phyloP scores from a whole-genome alignment of 2,888 invertebrate species.

The Pseudanteris insignis region DNA sequence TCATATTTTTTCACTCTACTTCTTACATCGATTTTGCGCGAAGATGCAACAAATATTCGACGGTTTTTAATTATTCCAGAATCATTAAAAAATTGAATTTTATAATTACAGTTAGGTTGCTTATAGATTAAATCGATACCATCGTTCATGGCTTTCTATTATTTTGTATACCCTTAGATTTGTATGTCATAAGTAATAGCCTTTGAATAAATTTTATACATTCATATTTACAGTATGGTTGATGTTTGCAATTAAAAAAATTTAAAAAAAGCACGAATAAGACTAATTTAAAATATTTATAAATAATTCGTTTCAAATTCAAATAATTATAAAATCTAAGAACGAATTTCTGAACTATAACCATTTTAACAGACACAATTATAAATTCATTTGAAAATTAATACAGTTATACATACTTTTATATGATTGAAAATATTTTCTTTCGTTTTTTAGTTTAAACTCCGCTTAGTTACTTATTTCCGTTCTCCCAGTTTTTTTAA shows the following conservation, averaged over 20 bases:
- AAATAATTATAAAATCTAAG: no score
- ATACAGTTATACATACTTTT: no score
- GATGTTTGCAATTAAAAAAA: not conserved
- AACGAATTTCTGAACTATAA: no score
- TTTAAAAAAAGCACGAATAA: conserved; percentile 3
- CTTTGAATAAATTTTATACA: conserved; percentile 8
- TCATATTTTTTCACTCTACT: conserved; percentile 1
- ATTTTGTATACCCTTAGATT: not conserved
- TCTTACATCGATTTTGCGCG: conserved; percentile 4
- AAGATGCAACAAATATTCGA: conserved; percentile 17
- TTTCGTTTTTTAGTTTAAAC: no score
- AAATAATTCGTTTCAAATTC: no score
- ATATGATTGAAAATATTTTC: no score
- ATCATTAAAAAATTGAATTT: conserved; percentile 7
- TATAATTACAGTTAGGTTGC: conserved; percentile 5
- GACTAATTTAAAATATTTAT: no score
- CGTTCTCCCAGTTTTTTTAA: no score
- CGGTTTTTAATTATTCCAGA: not conserved
- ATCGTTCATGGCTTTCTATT: conserved; percentile 7
- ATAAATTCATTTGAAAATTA: no score
- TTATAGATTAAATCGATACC: conserved; percentile 11
- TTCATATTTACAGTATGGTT: conserved; percentile 15
- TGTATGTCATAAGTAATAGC: not conserved
- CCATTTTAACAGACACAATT: no score
- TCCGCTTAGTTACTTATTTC: no score